These are phyloP conservation scores for Tokudaia tokunoshimensis DNA, from an alignment of 2,797 vertebrate genomes.

Conservation along the genomic window DNA sequence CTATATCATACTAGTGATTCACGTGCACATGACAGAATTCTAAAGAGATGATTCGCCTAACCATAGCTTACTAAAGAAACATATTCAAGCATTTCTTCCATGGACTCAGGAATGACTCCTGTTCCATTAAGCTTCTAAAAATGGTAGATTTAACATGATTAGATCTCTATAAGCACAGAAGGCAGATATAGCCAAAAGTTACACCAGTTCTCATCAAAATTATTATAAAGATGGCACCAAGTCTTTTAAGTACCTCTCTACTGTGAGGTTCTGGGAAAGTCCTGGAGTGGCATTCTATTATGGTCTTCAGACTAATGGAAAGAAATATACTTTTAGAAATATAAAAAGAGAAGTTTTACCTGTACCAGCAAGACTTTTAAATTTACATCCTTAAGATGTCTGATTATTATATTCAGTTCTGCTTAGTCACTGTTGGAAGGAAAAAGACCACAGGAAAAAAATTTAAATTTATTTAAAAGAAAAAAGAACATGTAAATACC, in stretches of 20 bases:
- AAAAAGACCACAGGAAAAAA: slow-evolving; percentile 28
- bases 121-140: slow-evolving; percentile 58
- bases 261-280: not conserved
- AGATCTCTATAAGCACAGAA: slow-evolving; percentile 12
- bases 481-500: slow-evolving; percentile 87
- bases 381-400: slow-evolving; percentile 48
- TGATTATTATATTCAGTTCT: slow-evolving; percentile 46
- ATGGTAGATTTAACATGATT: slow-evolving; percentile 34
- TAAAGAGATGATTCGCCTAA: slow-evolving; percentile 55
- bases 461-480: not conserved
- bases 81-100: slow-evolving; percentile 66
- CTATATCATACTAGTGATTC: slow-evolving; percentile 41
- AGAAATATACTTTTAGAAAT: slow-evolving; percentile 65
- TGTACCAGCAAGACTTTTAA: slow-evolving; percentile 42
- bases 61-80: slow-evolving; percentile 56
- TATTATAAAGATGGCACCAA: slow-evolving; percentile 6
- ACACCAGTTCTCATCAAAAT: slow-evolving; percentile 50
- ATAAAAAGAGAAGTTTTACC: slow-evolving; percentile 4
- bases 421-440: slow-evolving; percentile 39
- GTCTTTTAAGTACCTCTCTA: not conserved
- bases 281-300: slow-evolving; percentile 51
- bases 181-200: not conserved
- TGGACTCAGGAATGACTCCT: not conserved
- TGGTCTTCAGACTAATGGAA: slow-evolving; percentile 45
- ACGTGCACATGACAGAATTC: slow-evolving; percentile 32